Evolutionary conservation across 2,888 invertebrate species (phyloP).

Genomic region (Parapristionchus giblindavisi): DNA sequence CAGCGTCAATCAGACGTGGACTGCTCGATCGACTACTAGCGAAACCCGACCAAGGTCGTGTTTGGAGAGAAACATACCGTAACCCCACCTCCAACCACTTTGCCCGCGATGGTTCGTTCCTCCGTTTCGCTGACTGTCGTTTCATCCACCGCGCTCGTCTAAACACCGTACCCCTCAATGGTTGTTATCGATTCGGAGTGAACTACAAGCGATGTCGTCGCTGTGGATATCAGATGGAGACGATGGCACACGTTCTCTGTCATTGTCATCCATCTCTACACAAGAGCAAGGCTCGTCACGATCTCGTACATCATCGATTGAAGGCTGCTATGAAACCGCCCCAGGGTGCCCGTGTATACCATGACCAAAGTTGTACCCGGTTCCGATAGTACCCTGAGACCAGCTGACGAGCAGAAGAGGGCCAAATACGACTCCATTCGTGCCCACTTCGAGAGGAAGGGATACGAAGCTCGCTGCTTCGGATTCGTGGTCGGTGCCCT

Average conservation of each 20-base stretch:
- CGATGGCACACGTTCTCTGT: background rate
- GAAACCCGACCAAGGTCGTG: conserved; percentile 19
- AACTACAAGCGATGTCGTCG: background rate
- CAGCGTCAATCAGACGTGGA: background rate
- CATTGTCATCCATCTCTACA: background rate
- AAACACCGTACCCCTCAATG: conserved; percentile 14
- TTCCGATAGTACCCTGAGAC: background rate
- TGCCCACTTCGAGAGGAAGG: background rate
- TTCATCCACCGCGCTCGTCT: conserved; percentile 11
- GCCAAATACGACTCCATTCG: background rate
- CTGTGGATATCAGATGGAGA: background rate
- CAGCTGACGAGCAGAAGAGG: conserved; percentile 8
- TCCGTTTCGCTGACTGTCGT: conserved; percentile 9
- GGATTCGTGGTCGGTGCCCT: background rate
- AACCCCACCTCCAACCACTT: conserved; percentile 11
- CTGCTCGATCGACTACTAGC: background rate
- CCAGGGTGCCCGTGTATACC: too few species aligned
- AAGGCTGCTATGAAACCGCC: too few species aligned
- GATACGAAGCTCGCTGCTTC: background rate
- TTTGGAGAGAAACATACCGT: too few species aligned
- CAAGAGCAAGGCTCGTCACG: background rate
- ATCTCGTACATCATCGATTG: background rate
- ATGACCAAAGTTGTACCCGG: background rate
- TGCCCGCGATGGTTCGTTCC: background rate
- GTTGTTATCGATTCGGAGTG: background rate